Percentiles rank a stretch among this genome's conserved stretches.
These are phyloP conservation scores for Xylota segnis DNA, from an alignment of 2,888 invertebrate species.

Conservation along the genomic window DNA sequence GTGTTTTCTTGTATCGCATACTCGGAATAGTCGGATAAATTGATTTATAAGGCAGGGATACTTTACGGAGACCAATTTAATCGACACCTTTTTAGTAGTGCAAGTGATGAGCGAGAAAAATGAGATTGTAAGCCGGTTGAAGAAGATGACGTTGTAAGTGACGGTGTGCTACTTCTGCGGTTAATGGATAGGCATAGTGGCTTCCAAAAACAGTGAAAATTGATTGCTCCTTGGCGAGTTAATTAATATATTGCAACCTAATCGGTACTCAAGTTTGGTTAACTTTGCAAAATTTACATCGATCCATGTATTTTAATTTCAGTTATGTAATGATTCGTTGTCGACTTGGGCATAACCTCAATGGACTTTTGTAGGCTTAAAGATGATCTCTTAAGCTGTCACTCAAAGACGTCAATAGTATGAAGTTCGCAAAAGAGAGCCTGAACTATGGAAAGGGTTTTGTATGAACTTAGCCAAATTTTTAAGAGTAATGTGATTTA, in stretches of 20 bases:
- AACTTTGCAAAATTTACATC: too few relatives aligned
- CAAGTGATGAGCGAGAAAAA: slow-evolving; percentile 16
- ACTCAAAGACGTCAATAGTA: too few relatives aligned
- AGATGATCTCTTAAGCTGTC: too few relatives aligned
- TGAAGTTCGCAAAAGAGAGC: too few relatives aligned
- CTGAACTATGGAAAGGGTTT: too few relatives aligned
- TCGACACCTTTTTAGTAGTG: slow-evolving; percentile 44
- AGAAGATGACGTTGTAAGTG: background rate
- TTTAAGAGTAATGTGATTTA: too few relatives aligned
- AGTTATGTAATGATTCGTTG: too few relatives aligned
- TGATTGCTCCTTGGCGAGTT: slow-evolving; percentile 6
- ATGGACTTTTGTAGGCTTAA: too few relatives aligned
- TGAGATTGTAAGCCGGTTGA: background rate
- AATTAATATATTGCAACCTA: slow-evolving; percentile 19
- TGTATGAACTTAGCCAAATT: too few relatives aligned
- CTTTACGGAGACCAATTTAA: slow-evolving; percentile 17
- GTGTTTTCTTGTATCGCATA: background rate
- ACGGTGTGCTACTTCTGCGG: slow-evolving; percentile 14
- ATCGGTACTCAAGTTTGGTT: background rate
- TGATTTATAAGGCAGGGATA: slow-evolving; percentile 32
- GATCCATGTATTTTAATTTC: background rate
- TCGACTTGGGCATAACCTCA: too few relatives aligned
- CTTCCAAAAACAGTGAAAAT: slow-evolving; percentile 18
- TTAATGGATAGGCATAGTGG: background rate
- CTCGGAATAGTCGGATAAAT: slow-evolving; percentile 22